Evolutionary conservation across 2,888 invertebrate genomes (phyloP).

Genomic region (Tuberolachnus salignus): DNA sequence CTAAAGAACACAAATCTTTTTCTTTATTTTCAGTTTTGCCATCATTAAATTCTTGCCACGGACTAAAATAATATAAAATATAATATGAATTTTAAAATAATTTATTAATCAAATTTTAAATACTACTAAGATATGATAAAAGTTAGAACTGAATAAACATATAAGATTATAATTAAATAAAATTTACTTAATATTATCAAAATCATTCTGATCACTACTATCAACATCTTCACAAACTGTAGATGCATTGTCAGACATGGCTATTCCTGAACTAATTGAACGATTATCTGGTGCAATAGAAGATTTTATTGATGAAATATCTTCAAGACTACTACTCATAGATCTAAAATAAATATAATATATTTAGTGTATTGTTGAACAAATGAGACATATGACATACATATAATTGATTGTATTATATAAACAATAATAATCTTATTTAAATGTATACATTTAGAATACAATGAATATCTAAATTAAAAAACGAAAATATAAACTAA

Average conservation of each 20-base stretch:
- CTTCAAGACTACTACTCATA: conserved; percentile 49
- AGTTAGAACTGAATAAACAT: background rate
- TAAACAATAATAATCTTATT: background rate
- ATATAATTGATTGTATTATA: no score
- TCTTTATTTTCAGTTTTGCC: conserved; percentile 64
- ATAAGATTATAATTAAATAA: background rate
- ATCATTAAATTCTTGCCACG: conserved; percentile 60
- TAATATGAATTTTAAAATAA: no score
- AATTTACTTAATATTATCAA: conserved; percentile 38
- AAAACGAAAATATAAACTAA: background rate
- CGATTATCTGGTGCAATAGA: conserved; percentile 44
- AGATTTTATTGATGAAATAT: conserved; percentile 48
- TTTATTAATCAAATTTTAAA: no score
- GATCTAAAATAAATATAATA: conserved; percentile 27
- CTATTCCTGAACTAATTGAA: conserved; percentile 48
- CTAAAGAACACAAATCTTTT: conserved; percentile 68
- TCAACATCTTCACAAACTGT: conserved; percentile 39
- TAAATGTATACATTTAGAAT: background rate
- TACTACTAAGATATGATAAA: no score
- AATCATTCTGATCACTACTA: conserved; percentile 35
- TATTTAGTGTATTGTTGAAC: no score
- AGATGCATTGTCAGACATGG: conserved; percentile 40
- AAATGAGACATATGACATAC: no score
- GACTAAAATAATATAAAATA: conserved; percentile 58
- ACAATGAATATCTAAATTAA: background rate